Percentiles rank a stretch among this genome's conserved stretches.
phyloP scores from a whole-genome alignment of 2,113 vertebrate genomes.

The Ariopsis seemanni region DNA sequence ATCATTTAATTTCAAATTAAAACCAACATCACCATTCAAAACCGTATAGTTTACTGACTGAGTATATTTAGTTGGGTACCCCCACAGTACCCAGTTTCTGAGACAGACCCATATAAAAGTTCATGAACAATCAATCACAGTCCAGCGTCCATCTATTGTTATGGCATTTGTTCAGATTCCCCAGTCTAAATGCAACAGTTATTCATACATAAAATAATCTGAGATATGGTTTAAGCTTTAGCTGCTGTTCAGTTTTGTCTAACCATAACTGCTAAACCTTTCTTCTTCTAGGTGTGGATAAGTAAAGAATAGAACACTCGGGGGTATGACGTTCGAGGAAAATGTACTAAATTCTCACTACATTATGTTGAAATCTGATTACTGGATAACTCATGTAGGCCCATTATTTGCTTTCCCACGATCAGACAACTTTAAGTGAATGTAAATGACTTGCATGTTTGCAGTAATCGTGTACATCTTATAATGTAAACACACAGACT shows the following conservation, averaged over 20 bases:
- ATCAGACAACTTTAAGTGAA: not conserved
- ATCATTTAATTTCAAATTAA: too few species aligned
- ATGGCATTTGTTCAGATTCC: not conserved
- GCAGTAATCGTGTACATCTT: not conserved
- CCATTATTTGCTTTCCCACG: not conserved
- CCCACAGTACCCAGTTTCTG: too few species aligned
- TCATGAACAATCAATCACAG: not conserved
- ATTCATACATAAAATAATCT: not conserved
- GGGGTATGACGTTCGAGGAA: not conserved
- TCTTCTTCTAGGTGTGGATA: not conserved
- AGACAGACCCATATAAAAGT: not conserved
- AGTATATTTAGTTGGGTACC: too few species aligned
- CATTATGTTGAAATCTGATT: not conserved
- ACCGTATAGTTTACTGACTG: too few species aligned
- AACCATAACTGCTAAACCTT: not conserved
- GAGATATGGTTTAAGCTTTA: not conserved
- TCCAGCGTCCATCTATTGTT: not conserved
- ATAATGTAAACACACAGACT: not conserved
- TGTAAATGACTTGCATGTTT: not conserved
- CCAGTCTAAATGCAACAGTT: not conserved
- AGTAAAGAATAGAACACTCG: not conserved
- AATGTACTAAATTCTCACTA: not conserved
- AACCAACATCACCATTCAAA: too few species aligned
- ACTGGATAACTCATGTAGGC: not conserved
- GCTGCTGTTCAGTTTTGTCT: not conserved